Evolutionary conservation across 1,140 invertebrate genomes (phyloP), one percentile per base, ranked within the genome.

Genomic region (Drosophila littoralis): DNA sequence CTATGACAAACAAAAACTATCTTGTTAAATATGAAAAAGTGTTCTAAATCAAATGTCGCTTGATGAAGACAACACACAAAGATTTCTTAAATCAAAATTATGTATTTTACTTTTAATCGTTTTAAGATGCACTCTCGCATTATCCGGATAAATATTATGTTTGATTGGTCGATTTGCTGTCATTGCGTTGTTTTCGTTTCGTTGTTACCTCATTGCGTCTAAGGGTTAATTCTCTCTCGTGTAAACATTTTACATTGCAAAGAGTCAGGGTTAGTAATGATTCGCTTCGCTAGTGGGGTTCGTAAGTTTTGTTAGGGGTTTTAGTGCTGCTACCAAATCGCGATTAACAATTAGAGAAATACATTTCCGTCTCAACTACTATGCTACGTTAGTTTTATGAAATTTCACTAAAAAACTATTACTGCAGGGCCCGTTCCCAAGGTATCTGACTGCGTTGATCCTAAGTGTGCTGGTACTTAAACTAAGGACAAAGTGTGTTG

Each of bases 241-340:
- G 48, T 69, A 61, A 86, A 36, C 46, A 38, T 66, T 67, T 42
- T 75, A 66, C 45, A 61, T 28, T 58, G 67, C 81, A 82, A 81
- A 73, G 5, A 46, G 61, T 60, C 73, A 89, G 50, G 74, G 77
- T 89, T 89, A 89, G 84, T 89, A 89, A 42, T 71, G 76, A 61
- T 84, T 89, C 84, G 85, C 80, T 84, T 83, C 61, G 66, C 71
- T 77, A 78, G 43, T 72, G 57, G 54, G 10, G 57, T 85, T 82
- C 81, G 81, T 79, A 81, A 65, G 54, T 77, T 68, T 61, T 76
- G 82, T 86, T 86, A 86, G 81, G 74, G 51, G 15, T 70, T 78
- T 84, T 77, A 79, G 84, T 79, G 83, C 83, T 86, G 83, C 83
- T 83, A 88, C 59, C 83, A 88, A 88, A 88, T 82, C 83, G 79